These are phyloP conservation scores for Pempheris klunzingeri DNA, from an alignment of 2,797 vertebrate genomes.

Conservation along the genomic window DNA sequence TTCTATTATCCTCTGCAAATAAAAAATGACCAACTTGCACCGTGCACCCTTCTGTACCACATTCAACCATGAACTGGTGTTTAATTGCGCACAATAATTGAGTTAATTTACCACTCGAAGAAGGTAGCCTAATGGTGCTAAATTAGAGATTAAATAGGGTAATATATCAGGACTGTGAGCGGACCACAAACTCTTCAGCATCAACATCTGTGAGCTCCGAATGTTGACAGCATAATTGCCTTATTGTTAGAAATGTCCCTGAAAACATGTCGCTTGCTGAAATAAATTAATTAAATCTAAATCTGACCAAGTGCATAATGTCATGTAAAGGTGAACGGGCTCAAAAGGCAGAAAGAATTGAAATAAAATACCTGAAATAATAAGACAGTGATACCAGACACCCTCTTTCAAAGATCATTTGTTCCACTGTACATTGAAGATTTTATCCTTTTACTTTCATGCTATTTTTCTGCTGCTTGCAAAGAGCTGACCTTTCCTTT, in stretches of 20 bases:
- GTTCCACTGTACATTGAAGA: constrained; percentile 19
- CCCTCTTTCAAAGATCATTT: constrained; percentile 40
- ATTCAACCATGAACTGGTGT: constrained; percentile 29
- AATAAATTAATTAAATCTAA: no score
- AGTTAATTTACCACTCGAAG: constrained; percentile 34
- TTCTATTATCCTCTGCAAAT: neutral
- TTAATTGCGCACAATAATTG: constrained; percentile 38
- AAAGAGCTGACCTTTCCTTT: constrained; percentile 47
- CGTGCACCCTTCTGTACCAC: neutral
- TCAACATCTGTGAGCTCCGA: neutral
- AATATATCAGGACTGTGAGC: constrained; percentile 37
- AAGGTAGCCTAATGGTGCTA: constrained; percentile 16
- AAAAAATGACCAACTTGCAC: constrained; percentile 3
- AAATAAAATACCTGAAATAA: constrained; percentile 3
- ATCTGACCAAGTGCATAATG: no score
- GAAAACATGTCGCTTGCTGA: neutral
- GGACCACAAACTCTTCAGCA: neutral
- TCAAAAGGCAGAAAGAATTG: constrained; percentile 15
- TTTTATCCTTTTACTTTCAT: constrained; percentile 33
- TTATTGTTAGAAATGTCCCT: neutral
- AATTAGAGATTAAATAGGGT: constrained; percentile 24
- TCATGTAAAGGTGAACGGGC: neutral
- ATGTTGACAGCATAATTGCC: neutral
- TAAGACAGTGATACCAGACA: neutral
- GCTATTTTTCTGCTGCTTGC: constrained; percentile 7